phyloP scores from a whole-genome alignment of 2,113 vertebrate species.

The Festucalex cinctus region DNA sequence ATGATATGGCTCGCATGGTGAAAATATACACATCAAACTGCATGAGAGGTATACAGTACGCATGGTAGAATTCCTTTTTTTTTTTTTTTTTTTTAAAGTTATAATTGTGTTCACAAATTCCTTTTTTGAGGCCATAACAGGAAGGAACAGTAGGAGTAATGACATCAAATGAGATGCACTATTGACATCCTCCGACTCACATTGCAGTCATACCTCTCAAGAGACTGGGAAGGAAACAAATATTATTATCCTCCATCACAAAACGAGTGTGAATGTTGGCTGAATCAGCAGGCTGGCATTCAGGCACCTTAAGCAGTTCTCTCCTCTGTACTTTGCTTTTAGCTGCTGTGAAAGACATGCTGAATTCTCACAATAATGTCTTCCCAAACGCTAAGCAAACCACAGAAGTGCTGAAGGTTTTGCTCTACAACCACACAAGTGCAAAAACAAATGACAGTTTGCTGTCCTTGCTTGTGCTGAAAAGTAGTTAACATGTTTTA shows the following conservation, averaged over 20 bases:
- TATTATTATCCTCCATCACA: neutral
- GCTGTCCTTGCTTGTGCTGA: neutral
- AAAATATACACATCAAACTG: neutral
- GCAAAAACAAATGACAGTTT: no score
- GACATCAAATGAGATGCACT: neutral
- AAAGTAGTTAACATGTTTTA: neutral
- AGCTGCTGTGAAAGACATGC: neutral
- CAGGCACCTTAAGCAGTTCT: no score
- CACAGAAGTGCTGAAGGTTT: neutral
- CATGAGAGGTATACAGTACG: neutral
- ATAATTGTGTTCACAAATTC: neutral
- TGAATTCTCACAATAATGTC: neutral
- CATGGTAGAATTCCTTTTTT: neutral
- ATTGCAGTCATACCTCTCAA: conserved; percentile 87
- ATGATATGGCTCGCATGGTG: neutral
- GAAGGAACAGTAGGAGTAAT: neutral
- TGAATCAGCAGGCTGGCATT: neutral
- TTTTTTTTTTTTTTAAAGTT: no score
- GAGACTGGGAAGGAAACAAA: conserved; percentile 71
- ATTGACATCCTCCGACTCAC: conserved; percentile 84
- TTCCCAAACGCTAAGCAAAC: neutral
- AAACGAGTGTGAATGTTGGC: neutral
- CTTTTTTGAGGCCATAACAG: neutral
- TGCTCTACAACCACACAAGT: neutral
- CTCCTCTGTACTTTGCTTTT: neutral